phyloP scores from a whole-genome alignment of 2,888 invertebrate species.

The Pristionchus maxplancki region DNA sequence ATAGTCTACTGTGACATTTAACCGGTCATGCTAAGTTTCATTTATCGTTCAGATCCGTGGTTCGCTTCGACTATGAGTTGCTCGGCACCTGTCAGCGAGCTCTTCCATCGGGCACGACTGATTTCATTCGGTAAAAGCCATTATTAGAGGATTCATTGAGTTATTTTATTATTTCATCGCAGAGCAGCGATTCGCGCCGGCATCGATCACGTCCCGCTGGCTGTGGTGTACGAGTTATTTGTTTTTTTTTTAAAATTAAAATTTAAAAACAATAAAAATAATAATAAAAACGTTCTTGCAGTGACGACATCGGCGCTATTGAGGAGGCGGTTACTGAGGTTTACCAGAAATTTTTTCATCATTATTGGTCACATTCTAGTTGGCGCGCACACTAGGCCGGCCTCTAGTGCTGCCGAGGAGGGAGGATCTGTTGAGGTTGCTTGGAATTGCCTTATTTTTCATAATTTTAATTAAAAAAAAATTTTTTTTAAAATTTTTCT shows the following conservation, averaged over 20 bases:
- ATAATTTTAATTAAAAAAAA: too few relatives aligned
- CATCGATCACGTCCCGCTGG: slow-evolving; percentile 42
- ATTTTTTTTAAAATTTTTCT: not conserved
- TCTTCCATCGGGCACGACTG: not conserved
- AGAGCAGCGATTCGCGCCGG: slow-evolving; percentile 30
- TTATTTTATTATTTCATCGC: too few relatives aligned
- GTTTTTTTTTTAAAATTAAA: not conserved
- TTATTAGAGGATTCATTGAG: too few relatives aligned
- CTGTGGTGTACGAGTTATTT: not conserved
- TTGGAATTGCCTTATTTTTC: not conserved
- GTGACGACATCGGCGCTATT: slow-evolving; percentile 13
- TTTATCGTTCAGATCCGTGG: slow-evolving; percentile 37
- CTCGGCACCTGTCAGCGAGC: slow-evolving; percentile 16
- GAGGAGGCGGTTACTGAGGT: slow-evolving; percentile 41
- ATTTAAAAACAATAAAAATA: not conserved
- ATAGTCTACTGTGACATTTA: too few relatives aligned
- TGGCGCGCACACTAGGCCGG: slow-evolving; percentile 15
- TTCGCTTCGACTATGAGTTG: slow-evolving; percentile 49
- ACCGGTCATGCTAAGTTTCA: too few relatives aligned
- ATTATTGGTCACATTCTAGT: not conserved
- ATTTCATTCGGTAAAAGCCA: not conserved
- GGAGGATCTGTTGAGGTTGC: not conserved
- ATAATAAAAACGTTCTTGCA: not conserved
- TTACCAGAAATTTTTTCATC: not conserved
- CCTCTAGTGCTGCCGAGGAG: slow-evolving; percentile 5